Conservation (phyloP, 2,797 vertebrate genomes). For the Spinus olivaceus region DNA sequence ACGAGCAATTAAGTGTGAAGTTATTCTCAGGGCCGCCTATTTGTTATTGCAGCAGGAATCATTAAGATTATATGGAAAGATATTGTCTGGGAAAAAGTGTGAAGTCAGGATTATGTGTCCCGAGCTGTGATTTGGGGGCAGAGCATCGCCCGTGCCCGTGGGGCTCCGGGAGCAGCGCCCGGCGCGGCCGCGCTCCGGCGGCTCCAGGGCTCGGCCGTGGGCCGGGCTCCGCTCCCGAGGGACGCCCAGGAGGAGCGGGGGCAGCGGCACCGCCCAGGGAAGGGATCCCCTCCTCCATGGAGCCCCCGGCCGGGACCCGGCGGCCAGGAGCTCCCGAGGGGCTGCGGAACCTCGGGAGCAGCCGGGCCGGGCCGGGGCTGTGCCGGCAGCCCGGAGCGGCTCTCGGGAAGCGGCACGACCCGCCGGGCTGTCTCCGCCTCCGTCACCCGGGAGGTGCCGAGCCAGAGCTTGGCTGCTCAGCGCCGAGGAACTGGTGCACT, state of each 20-base stretch:
- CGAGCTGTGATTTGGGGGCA: neutral
- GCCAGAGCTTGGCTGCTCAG: neutral
- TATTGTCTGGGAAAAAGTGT: conserved; percentile 39
- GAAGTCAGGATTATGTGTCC: conserved; percentile 34
- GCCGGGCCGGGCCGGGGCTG: too few relatives aligned
- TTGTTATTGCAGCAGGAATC: conserved; percentile 61
- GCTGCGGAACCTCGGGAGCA: neutral
- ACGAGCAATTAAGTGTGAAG: conserved; percentile 40
- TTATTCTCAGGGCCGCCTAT: conserved; percentile 61
- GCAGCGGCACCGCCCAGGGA: neutral
- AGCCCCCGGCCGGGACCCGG: rapidly evolving
- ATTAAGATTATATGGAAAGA: conserved; percentile 48
- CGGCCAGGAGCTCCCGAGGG: rapidly evolving
- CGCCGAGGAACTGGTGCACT: neutral
- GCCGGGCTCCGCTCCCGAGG: neutral
- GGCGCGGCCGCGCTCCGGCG: neutral
- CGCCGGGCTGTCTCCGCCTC: rapidly evolving
- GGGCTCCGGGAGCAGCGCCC: neutral
- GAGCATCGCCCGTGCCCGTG: neutral
- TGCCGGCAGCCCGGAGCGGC: too few relatives aligned
- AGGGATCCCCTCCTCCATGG: neutral
- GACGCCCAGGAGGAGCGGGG: neutral
- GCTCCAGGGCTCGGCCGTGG: neutral
- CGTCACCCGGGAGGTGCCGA: neutral
- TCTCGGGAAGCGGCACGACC: too few relatives aligned